Evolutionary conservation across 2,888 invertebrate genomes (phyloP), one percentile per base, ranked within the genome.

Genomic region (Agrypnus murinus): DNA sequence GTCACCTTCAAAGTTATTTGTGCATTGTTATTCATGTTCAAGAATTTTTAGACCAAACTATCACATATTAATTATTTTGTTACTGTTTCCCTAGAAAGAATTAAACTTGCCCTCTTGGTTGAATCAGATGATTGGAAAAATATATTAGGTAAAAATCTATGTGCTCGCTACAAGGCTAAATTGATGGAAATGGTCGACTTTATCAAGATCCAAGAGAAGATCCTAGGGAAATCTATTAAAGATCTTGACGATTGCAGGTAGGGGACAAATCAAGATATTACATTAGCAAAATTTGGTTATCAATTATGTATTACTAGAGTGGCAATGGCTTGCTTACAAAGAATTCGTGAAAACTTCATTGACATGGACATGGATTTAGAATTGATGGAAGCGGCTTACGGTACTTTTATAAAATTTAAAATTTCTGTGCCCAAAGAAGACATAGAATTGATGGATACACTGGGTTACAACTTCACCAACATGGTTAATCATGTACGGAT

Each of bases 81-180:
- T 46, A 5, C n/a, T 48, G n/a, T 59, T 83, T 59, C 76, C n/a
- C n/a, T n/a, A 91, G 93, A 91, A 62, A 87, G 90, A 75, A 87
- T 90, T 36, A 92, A 92, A 84, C 82, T 90, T 31, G 92, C 89
- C 0, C 83, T 96, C 36, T 85, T 90, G 48, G 89, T 92, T 7
- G 95, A 95, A 86, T 92, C 94, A 0, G 89, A 92, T 73, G 90
- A 91, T 59, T 96, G 96, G 95, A 95, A 94, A 83, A 86, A 89
- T 69, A 87, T 90, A 14, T 85, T 94, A 63, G 95, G 95, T 0
- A 89, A 90, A 77, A 86, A 92, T 36, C 83, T 96, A 25, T 91
- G 92, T 73, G 82, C 86, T 0, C 90, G 90, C 9, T 95, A 94
- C 79, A 92, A 90, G 78, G 89, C 89, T 57, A 91, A 93, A 73